Base-by-base conservation (phyloP, 2,797 vertebrate species). In the Enteromius radiatus region DNA sequence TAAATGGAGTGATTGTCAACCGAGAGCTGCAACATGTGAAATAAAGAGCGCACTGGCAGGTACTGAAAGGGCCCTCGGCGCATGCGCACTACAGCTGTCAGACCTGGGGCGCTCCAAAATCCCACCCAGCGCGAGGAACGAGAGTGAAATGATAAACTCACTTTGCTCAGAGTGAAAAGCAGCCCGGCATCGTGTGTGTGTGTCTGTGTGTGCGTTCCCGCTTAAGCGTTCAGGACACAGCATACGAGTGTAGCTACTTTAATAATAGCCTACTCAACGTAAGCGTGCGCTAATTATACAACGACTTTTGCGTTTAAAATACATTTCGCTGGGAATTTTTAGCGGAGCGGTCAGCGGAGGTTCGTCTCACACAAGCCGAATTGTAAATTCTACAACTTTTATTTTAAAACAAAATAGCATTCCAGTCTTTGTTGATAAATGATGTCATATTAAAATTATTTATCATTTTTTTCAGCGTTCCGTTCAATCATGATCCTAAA, bases 21-120 rank as follows among this genome's bases (percentile, higher is more conserved):
- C 90, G 90, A 88, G 86, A 88, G 86, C 82, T 83, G 92, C 93
- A 88, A 91, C 94, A 89, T 93, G 94, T 95, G 94, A 95, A 95
- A 92, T 95, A 93, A 92, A 43, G 87, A 88, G 81, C 84, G 91
- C 91, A 90, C 93, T 88, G 89, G 93, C 94, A 95, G 94, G 94
- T 94, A 93, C 90, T 90, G 93, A 92, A 92, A 92, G 92, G 92
- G 89, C 76, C 84, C 12, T 63, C 4, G 21, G 87, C 90, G 93
- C 95, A 95, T 94, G 95, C 95, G 95, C 93, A 91, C 28, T 90
- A 2, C 85, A 26, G 76, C 38, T 38, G 67, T 3, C 81, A 76
- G 70, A 56, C 78, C 71, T 49, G 14, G 54, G 49, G 83, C 87
- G 56, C 80, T 75, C 84, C 33, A 77, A 59, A 85, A 87, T 87